Conservation (phyloP, 1,140 invertebrate genomes). For the Helicorthomorpha holstii region DNA sequence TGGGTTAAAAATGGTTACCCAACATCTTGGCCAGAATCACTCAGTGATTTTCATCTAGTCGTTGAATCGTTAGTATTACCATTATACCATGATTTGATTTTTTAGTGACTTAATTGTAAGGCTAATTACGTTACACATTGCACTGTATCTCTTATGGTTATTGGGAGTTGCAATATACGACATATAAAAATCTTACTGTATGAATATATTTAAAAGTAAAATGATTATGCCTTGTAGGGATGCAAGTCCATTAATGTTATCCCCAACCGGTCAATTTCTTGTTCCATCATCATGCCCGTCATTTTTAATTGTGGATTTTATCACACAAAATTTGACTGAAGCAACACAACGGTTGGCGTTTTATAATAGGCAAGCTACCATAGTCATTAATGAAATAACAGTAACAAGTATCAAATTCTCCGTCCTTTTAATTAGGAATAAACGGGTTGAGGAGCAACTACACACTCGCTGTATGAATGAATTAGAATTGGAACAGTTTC, state of each 20-base stretch:
- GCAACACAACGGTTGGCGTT: slow-evolving; percentile 46
- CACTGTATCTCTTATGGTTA: too few relatives aligned
- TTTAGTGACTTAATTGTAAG: not conserved
- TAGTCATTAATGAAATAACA: too few relatives aligned
- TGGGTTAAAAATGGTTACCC: slow-evolving; percentile 49
- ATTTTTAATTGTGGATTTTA: slow-evolving; percentile 63
- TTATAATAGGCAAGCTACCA: slow-evolving; percentile 65
- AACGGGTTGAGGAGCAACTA: slow-evolving; percentile 53
- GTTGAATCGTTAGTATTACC: slow-evolving; percentile 57
- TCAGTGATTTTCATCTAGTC: slow-evolving; percentile 64
- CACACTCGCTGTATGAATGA: slow-evolving; percentile 42
- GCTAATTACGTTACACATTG: too few relatives aligned
- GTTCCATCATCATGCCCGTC: slow-evolving; percentile 76
- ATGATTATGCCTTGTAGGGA: too few relatives aligned
- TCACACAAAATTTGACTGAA: slow-evolving; percentile 53
- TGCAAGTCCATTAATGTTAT: slow-evolving; percentile 79
- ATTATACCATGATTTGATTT: not conserved
- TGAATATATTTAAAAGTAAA: too few relatives aligned
- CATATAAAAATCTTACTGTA: too few relatives aligned
- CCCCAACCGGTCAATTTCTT: slow-evolving; percentile 79
- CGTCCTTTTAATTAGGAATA: slow-evolving; percentile 36
- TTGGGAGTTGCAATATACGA: too few relatives aligned
- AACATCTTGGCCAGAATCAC: slow-evolving; percentile 43
- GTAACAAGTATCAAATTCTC: too few relatives aligned
- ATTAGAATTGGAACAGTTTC: slow-evolving; percentile 46